Evolutionary conservation across 2,888 invertebrate species (phyloP).

Genomic region (Tricholauxania praeusta): DNA sequence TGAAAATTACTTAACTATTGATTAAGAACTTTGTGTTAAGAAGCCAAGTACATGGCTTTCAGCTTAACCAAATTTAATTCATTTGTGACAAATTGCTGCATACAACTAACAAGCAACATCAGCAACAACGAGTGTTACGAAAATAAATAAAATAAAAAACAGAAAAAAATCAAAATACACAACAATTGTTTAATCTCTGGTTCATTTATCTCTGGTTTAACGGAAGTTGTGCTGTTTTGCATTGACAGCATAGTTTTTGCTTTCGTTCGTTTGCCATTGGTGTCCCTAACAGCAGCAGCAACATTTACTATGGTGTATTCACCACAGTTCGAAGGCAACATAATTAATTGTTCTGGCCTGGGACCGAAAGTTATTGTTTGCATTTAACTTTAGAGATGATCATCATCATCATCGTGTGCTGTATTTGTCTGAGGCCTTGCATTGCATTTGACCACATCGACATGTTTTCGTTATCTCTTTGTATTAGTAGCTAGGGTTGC

Average conservation of each 20-base stretch:
- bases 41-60: too few species aligned
- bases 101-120: too few species aligned
- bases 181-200: not conserved
- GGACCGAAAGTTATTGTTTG: slow-evolving; percentile 21
- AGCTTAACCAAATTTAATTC: too few species aligned
- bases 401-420: not conserved
- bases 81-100: too few species aligned
- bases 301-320: not conserved
- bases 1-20: too few species aligned
- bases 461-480: too few species aligned
- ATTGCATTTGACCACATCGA: not conserved
- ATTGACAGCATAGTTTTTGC: slow-evolving; percentile 18
- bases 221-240: slow-evolving; percentile 10
- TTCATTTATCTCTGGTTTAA: slow-evolving; percentile 16
- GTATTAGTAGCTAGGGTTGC: slow-evolving; percentile 5
- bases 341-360: slow-evolving; percentile 32
- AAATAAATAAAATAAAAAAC: not conserved
- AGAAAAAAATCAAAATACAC: too few species aligned
- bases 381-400: slow-evolving; percentile 16
- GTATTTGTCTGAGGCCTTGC: not conserved
- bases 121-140: too few species aligned
- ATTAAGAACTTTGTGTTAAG: too few species aligned
- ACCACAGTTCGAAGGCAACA: slow-evolving; percentile 3
- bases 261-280: slow-evolving; percentile 7
- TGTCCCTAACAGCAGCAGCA: not conserved